Percentiles rank a stretch among this genome's conserved stretches.
Conservation (phyloP, 1,140 invertebrate genomes). For the Parasteatoda tepidariorum region DNA sequence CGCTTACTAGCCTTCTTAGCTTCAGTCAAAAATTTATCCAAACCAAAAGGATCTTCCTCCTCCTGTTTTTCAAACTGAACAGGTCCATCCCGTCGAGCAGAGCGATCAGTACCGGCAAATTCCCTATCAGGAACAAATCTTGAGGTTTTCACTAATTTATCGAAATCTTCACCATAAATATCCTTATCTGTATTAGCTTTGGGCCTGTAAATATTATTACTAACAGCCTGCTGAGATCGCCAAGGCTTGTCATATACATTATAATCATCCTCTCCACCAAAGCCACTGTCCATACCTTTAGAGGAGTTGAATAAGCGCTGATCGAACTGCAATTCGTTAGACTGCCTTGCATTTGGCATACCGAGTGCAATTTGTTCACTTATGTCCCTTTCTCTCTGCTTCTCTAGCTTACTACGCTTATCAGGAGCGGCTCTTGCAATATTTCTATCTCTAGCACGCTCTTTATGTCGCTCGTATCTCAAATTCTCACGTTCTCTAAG, state of each 20-base stretch:
- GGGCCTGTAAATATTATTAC: conserved; percentile 92
- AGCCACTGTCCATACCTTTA: conserved; percentile 96
- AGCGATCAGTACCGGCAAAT: conserved; percentile 89
- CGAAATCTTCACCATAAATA: conserved; percentile 88
- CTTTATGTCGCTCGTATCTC: conserved; percentile 88
- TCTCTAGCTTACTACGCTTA: conserved; percentile 89
- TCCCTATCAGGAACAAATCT: conserved; percentile 96
- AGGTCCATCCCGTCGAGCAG: conserved; percentile 82
- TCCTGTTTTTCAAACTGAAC: conserved; percentile 95
- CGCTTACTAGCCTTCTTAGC: conserved; percentile 81
- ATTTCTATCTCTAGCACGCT: conserved; percentile 92
- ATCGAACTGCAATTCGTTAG: conserved; percentile 89
- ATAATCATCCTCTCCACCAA: conserved; percentile 97
- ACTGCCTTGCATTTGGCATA: conserved; percentile 84
- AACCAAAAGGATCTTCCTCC: conserved; percentile 93
- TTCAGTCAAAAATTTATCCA: conserved; percentile 97
- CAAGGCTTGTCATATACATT: conserved; percentile 94
- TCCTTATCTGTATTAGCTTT: conserved; percentile 88
- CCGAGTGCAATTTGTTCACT: conserved; percentile 98
- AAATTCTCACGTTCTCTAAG: conserved; percentile 90
- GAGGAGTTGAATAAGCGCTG: conserved; percentile 94
- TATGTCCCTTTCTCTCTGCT: conserved; percentile 95
- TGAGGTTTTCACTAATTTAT: conserved; percentile 83
- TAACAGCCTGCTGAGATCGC: conserved; percentile 79
- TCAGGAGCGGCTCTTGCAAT: conserved; percentile 93